Evolutionary conservation across 2,888 invertebrate genomes (phyloP).

Genomic region (Diaphora mendica): DNA sequence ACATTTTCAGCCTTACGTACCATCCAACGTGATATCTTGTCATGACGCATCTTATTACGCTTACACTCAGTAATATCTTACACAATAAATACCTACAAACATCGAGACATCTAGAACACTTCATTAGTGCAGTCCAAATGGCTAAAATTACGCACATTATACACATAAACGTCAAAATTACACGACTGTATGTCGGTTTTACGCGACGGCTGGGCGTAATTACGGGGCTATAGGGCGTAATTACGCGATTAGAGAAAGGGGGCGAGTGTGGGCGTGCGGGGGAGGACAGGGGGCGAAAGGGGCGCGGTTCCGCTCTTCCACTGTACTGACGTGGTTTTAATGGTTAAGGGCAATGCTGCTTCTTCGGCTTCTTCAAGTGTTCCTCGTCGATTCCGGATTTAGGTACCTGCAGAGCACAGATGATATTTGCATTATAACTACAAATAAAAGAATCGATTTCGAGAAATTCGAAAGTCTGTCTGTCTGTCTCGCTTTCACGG

Average conservation of each 20-base stretch:
- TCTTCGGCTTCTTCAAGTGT: constrained; percentile 92
- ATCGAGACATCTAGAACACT: constrained; percentile 29
- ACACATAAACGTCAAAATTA: constrained; percentile 28
- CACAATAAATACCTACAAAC: constrained; percentile 23
- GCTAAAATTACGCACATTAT: constrained; percentile 31
- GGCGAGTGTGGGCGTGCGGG: constrained; percentile 59
- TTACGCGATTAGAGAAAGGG: constrained; percentile 24
- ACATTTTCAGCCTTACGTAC: constrained; percentile 25
- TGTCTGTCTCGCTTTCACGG: too few species aligned
- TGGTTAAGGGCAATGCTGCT: constrained; percentile 91
- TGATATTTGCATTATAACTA: background rate
- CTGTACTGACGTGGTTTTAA: constrained; percentile 80
- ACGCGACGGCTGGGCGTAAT: constrained; percentile 21
- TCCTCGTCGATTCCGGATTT: constrained; percentile 90
- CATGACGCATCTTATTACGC: constrained; percentile 19
- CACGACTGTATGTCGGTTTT: constrained; percentile 25
- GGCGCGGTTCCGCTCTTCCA: constrained; percentile 70
- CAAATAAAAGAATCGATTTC: background rate
- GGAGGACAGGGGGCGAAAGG: constrained; percentile 53
- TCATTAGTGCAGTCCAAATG: constrained; percentile 36
- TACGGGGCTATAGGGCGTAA: constrained; percentile 23
- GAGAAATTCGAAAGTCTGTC: too few species aligned
- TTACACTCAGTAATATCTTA: constrained; percentile 38
- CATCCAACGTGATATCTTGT: constrained; percentile 17
- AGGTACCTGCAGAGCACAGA: constrained; percentile 63